Base-by-base conservation (phyloP, 2,888 invertebrate species). In the Tetragnatha montana region DNA sequence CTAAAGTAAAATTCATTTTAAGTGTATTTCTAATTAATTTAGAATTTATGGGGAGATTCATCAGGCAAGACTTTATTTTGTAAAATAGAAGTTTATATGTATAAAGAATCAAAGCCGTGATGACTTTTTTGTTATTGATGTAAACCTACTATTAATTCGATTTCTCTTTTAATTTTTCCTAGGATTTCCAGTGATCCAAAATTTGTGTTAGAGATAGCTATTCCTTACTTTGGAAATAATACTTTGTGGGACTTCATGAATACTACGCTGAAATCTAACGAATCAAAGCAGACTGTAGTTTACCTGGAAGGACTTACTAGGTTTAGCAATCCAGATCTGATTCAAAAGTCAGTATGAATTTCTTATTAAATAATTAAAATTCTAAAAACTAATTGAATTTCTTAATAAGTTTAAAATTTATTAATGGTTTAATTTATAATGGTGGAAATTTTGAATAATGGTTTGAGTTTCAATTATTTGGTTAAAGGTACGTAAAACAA, bases 161-260 rank as follows among this genome's bases (percentile, higher is more conserved):
- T 19, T 71, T 8, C 14, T 69, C 69, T 14, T 70, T 17, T 69
- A 0, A 22, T 14, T 73, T 22, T 50, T 10, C 12, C 6, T 17
- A 88, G 88, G 73, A 22, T 83, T 10, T 68, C 82, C 14, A 78
- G 82, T 3, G 83, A 88, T 51, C 12, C 79, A 47, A 60, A 19
- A 35, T 60, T 88, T 1, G 79, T 80, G 6, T 17, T 88, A 47
- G 51, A 70, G 6, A 14, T 79, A 7, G 82, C 82, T 47, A 50
- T 88, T 17, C 49, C 83, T 2, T 47, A 76, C 14, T 71, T 73
- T 8, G 83, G 83, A 12, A 83, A 88, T 35, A 50, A 51, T 14
- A 68, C 73, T 8, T 74, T 88, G 6, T 88, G 88, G 88, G 21
- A 73, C 17, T 7, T 47, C 7, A n/a, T 88, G 6, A 73, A 35